A percentile compares a stretch with the other conserved stretches of the same genome.
Evolutionary conservation across 2,797 vertebrate genomes (phyloP).

Genomic region (Chromis chromis): DNA sequence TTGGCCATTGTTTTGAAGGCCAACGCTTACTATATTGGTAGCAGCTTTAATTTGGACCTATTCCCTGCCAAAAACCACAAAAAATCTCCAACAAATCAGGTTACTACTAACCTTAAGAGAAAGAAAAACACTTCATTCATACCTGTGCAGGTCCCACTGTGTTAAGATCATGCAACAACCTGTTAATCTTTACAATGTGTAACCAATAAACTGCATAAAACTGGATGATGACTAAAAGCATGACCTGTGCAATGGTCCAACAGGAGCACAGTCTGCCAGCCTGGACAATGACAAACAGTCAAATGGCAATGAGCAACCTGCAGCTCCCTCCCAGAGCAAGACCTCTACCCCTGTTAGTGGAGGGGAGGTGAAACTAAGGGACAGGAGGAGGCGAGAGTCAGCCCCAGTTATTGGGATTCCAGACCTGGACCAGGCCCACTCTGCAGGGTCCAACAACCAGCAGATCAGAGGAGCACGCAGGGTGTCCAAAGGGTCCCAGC

Average conservation of each 20-base stretch:
- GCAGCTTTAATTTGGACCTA: too few relatives aligned
- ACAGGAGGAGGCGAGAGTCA: constrained; percentile 81
- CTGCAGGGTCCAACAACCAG: constrained; percentile 58
- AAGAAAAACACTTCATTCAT: neutral
- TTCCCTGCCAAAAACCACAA: too few relatives aligned
- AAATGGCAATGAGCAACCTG: constrained; percentile 59
- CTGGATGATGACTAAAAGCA: neutral
- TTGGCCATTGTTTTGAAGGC: constrained; percentile 3
- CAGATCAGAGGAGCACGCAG: constrained; percentile 73
- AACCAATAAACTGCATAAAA: neutral
- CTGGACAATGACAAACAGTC: constrained; percentile 67
- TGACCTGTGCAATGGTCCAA: constrained; percentile 13
- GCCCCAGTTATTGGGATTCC: constrained; percentile 75
- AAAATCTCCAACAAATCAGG: neutral
- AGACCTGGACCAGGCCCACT: constrained; percentile 67
- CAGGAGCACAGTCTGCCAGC: constrained; percentile 36
- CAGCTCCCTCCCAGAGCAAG: constrained; percentile 36
- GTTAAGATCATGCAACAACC: neutral
- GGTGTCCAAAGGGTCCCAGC: constrained; percentile 82
- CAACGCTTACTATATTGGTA: neutral
- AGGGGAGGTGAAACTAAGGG: constrained; percentile 79
- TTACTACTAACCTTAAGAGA: neutral
- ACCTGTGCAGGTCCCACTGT: neutral
- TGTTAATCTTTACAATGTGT: neutral
- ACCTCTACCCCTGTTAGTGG: constrained; percentile 46